Evolutionary conservation across 1,140 invertebrate genomes (phyloP).

Genomic region (Battus philenor): DNA sequence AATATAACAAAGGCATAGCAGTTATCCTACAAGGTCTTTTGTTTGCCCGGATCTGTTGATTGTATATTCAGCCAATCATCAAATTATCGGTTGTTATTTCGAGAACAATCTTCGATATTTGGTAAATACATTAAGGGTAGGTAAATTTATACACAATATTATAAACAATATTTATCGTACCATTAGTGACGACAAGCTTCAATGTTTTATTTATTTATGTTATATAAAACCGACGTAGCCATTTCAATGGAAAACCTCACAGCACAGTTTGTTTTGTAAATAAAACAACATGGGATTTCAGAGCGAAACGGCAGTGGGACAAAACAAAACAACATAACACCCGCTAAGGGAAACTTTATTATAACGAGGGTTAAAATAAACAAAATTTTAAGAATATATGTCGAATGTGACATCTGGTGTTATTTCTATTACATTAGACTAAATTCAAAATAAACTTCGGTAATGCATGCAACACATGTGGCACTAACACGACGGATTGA

Average conservation of each 20-base stretch:
- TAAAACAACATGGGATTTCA: constrained; percentile 33
- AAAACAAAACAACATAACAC: not conserved
- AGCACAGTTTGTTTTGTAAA: constrained; percentile 9
- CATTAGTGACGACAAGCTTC: not conserved
- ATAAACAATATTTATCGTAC: no score
- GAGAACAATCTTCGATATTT: no score
- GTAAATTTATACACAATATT: no score
- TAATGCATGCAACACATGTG: constrained; percentile 26
- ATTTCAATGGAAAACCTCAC: constrained; percentile 7
- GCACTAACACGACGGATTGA: constrained; percentile 2
- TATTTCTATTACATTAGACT: constrained; percentile 31
- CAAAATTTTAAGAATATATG: constrained; percentile 24
- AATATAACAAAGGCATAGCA: no score
- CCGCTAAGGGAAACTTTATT: constrained; percentile 22
- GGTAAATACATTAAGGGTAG: no score
- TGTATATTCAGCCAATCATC: no score
- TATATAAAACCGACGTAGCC: not conserved
- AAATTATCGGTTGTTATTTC: no score
- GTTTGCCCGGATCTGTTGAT: no score
- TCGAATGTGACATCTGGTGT: constrained; percentile 26
- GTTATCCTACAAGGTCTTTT: no score
- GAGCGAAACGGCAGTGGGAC: not conserved
- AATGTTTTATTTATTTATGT: constrained; percentile 5
- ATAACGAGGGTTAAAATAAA: constrained; percentile 28
- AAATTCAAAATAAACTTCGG: constrained; percentile 32